Conservation (phyloP, 1,140 invertebrate genomes). For the Helicoverpa zea region DNA sequence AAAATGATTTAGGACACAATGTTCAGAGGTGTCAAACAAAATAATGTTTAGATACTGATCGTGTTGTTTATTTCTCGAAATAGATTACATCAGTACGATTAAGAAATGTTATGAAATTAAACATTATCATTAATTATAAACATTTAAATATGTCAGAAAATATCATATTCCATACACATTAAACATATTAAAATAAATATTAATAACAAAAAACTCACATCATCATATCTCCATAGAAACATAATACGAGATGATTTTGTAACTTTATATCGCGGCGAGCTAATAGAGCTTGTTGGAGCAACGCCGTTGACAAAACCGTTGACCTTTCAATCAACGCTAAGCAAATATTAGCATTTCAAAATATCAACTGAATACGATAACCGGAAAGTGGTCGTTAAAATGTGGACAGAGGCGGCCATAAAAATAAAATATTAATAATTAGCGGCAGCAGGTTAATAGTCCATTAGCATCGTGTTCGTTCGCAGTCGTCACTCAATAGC, state of each 20-base stretch:
- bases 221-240: conserved; percentile 55
- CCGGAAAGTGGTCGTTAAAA: conserved; percentile 77
- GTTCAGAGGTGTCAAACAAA: conserved; percentile 55
- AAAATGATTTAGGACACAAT: conserved; percentile 72
- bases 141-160: conserved; percentile 53
- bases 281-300: conserved; percentile 56
- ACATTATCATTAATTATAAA: conserved; percentile 40
- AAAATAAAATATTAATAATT: conserved; percentile 80
- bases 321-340: conserved; percentile 72
- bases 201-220: conserved; percentile 49
- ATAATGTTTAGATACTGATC: conserved; percentile 33
- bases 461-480: conserved; percentile 66
- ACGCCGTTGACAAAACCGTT: conserved; percentile 59
- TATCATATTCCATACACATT: conserved; percentile 59
- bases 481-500: conserved; percentile 38
- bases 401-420: conserved; percentile 68
- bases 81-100: background rate
- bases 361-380: conserved; percentile 65
- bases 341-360: conserved; percentile 71
- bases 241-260: conserved; percentile 58
- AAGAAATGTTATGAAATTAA: conserved; percentile 15
- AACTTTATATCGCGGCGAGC: conserved; percentile 56
- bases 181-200: conserved; percentile 55
- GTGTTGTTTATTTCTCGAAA: conserved; percentile 28
- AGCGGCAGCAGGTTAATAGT: conserved; percentile 71